Base-by-base conservation (phyloP, 2,888 invertebrate species). In the Lochmaea crataegi region DNA sequence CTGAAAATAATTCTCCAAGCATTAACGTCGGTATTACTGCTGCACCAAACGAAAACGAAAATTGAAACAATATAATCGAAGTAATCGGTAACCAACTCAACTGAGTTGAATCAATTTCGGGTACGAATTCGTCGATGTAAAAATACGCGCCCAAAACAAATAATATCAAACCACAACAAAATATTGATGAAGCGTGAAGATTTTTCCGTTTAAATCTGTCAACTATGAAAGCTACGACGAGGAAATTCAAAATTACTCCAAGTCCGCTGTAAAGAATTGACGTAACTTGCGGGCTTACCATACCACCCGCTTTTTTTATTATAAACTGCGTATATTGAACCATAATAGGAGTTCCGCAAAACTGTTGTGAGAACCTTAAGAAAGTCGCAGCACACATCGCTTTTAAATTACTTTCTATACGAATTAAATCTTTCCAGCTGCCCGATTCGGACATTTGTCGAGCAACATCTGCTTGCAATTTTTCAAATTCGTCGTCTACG, bases 21-120 rank as follows among this genome's bases (percentile, higher is more conserved):
- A 84, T 80, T 18, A 84, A 75, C 38, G 81, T 82, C 2, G 85
- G 84, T 16, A 85, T 77, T 9, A 83, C 78, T 5, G 81, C 82
- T 16, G 83, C 68, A 14, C 84, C 85, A 42, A 76, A 76, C 18
- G 80, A 79, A 69, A 76, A 83, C 16, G 77, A 75, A 18, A 81
- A 45, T 3, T 83, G 72, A 71, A 79, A 85, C 1, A 78, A 11
- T 1, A 84, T 72, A 80, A 85, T 64, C 77, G 83, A 83, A 7
- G 78, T 78, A 5, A 85, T 53, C 5, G 85, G 85, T 67, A 85
- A 73, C 84, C 84, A 85, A 7, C 78, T 76, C 0, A 82, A 32
- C 5, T 32, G 16, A 6, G 76, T 69, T 6, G 82, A 42, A 76
- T 83, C 81, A 7, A 80, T 51, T 16, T 76, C 69, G 4, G 74